Conservation (phyloP, 2,888 invertebrate species). For the Oxyteleia sp. region DNA sequence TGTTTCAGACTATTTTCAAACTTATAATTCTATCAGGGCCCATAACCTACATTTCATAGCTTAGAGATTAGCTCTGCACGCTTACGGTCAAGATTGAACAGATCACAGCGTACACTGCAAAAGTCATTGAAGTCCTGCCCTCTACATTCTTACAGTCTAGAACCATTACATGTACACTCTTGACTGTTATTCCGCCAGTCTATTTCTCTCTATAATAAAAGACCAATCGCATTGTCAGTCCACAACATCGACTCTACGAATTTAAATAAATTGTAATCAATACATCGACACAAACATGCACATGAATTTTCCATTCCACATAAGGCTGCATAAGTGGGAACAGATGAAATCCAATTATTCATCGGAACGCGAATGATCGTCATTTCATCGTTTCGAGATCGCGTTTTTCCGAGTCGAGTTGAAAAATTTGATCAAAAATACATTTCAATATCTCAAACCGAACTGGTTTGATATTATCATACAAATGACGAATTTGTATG, state of each 20-base stretch:
- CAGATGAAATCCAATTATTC: slow-evolving; percentile 42
- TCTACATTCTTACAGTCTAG: too few species aligned
- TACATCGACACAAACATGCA: neutral
- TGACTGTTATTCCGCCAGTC: too few species aligned
- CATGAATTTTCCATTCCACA: neutral
- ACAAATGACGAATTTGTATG: slow-evolving; percentile 71
- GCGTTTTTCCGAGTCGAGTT: slow-evolving; percentile 18
- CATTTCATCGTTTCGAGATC: slow-evolving; percentile 27
- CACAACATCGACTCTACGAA: neutral
- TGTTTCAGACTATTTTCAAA: too few species aligned
- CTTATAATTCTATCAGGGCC: too few species aligned
- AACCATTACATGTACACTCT: too few species aligned
- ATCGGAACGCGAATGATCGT: neutral
- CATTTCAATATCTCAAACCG: slow-evolving; percentile 62
- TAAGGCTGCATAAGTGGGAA: neutral
- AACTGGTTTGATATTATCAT: slow-evolving; percentile 56
- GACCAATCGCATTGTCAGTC: too few species aligned
- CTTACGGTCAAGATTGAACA: too few species aligned
- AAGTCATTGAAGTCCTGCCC: too few species aligned
- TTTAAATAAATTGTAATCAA: slow-evolving; percentile 8
- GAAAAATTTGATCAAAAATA: slow-evolving; percentile 49
- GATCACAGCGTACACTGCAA: too few species aligned
- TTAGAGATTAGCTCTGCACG: too few species aligned
- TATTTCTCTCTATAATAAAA: too few species aligned
- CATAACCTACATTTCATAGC: too few species aligned